Base-by-base conservation (phyloP, 2,113 vertebrate species). In the Triplophysa dalaica region DNA sequence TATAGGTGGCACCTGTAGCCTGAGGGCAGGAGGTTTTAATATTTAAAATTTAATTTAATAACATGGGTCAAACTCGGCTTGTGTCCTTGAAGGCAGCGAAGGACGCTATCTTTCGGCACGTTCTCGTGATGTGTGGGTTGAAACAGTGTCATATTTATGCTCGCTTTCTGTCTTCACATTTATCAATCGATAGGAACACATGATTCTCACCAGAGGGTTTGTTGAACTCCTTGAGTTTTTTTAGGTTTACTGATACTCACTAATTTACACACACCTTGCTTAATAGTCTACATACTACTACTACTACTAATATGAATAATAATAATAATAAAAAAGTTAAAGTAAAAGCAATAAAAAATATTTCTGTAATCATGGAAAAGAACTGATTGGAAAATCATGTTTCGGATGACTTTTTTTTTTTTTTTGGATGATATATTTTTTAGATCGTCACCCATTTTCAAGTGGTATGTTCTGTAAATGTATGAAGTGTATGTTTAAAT, bases 41-140 rank as follows among this genome's bases (percentile, higher is more conserved):
- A 79, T 63, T 78, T 78, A 56, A 74, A 33, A 74, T 50, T 54
- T 75, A 61, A 70, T 75, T 75, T 79, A 79, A 75, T 79, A 79
- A 70, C 67, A 62, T 26, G 61, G 58, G 73, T 79, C 64, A 24
- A 14, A 56, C 77, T 60, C 63, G 64, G n/a, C 33, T 43, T 29
- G 50, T 77, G 61, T 52, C 61, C 74, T 65, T 76, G 74, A 62
- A 75, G 12, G 8, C 33, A 62, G 10, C 24, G 58, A 64, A 63
- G 74, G 74, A n/a, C 61, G 19, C 43, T 45, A 29, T 41, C 73
- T 63, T 16, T 76, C 9, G 29, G 16, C 17, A 14, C 26, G 10
- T 76, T 29, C 60, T 24, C 6, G 26, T 1, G 4, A 17, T 29
- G 54, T n/a, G 16, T 45, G 43, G 2, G 11, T 45, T 45, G 43